Base-by-base conservation (phyloP, 2,888 invertebrate genomes). In the Trichopria drosophilae region DNA sequence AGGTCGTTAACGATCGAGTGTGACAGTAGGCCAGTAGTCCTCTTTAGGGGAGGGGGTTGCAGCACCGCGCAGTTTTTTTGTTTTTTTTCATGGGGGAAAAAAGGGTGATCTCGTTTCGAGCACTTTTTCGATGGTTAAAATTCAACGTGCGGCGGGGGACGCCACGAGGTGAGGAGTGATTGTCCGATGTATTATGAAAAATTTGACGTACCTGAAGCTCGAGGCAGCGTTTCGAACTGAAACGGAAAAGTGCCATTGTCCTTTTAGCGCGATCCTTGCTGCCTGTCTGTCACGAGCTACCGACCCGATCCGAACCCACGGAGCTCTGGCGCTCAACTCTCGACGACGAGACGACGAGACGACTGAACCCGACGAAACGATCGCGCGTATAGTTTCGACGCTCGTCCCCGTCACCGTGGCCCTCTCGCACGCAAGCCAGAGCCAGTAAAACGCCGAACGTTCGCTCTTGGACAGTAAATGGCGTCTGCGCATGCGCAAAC, bases 221-320 rank as follows among this genome's bases (percentile, higher is more conserved):
- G 54, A 73, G 59, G 62, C 72, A 73, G 55, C 72, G 71, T 61
- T 66, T 69, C 42, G 68, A 63, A 55, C 63, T 73, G 42, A 73
- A 65, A 53, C 74, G 71, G 60, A 74, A 74, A 15, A 75, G 67
- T 65, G 74, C 73, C 74, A 75, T 74, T 51, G 61, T 69, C 13
- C 29, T n/a, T 28, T 28, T 12, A n/a, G 6, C 4, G 12, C 29
- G n/a, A 13, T 12, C 12, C n/a, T 29, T 6, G 29, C 7, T 15
- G 15, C n/a, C 15, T 5, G 2, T 36, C 18, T 20, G 22, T n/a
- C 26, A 10, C 9, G 31, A 22, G 16, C 41, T 20, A 15, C 15
- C n/a, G 31, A 9, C 6, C 59, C 62, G 62, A 67, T 62, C 62
- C 67, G 64, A 67, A 62, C 67, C 64, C 70, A 68, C 71, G 64